phyloP scores from a whole-genome alignment of 2,888 invertebrate species.

The Arrhopalites spinosus region DNA sequence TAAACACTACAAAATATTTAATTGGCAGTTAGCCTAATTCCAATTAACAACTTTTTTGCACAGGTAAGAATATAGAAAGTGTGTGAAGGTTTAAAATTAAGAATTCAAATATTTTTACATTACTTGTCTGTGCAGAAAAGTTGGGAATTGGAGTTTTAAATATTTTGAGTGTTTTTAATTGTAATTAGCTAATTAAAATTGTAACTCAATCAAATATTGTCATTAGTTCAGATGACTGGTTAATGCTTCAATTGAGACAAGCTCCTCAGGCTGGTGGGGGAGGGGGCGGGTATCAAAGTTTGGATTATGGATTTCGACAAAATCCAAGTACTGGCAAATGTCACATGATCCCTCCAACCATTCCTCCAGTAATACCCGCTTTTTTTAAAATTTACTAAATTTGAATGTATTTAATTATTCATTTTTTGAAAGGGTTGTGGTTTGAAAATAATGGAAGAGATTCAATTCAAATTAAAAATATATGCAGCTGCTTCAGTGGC shows the following conservation, averaged over 20 bases:
- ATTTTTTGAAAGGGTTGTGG: slow-evolving; percentile 47
- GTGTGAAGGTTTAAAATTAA: too few relatives aligned
- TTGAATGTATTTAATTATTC: not conserved
- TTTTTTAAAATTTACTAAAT: not conserved
- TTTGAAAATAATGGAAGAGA: slow-evolving; percentile 40
- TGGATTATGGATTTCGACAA: slow-evolving; percentile 16
- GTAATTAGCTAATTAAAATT: too few relatives aligned
- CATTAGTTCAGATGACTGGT: slow-evolving; percentile 51
- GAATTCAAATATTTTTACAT: too few relatives aligned
- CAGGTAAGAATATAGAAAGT: too few relatives aligned
- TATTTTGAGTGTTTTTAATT: too few relatives aligned
- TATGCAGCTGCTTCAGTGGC: slow-evolving; percentile 40
- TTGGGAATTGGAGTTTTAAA: too few relatives aligned
- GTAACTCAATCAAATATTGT: too few relatives aligned
- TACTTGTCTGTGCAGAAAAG: too few relatives aligned
- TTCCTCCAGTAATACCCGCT: slow-evolving; percentile 42
- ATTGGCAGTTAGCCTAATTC: too few relatives aligned
- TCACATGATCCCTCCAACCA: slow-evolving; percentile 48
- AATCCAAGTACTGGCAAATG: slow-evolving; percentile 53
- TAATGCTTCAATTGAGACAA: slow-evolving; percentile 43
- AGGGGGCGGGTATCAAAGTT: slow-evolving; percentile 1
- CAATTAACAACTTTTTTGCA: too few relatives aligned
- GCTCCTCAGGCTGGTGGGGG: slow-evolving; percentile 28
- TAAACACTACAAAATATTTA: too few relatives aligned
- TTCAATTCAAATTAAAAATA: slow-evolving; percentile 32